Percentiles rank a stretch among this genome's conserved stretches.
These are phyloP conservation scores for Ctenopoma multispine DNA, from an alignment of 2,797 vertebrate species.

Conservation along the genomic window DNA sequence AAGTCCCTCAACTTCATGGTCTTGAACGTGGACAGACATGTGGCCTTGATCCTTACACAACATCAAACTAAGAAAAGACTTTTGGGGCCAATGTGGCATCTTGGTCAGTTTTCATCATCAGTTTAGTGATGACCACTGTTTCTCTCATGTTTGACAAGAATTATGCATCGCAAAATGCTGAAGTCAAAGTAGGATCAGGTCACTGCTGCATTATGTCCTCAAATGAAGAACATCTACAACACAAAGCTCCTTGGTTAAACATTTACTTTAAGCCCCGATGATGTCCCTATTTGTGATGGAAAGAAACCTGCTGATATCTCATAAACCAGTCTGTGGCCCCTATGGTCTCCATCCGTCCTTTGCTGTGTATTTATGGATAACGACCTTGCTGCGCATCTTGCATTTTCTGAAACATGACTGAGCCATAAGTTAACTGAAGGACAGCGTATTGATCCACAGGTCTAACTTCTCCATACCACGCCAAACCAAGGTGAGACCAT, in stretches of 20 bases:
- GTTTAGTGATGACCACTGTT: too few species aligned
- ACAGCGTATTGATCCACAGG: conserved; percentile 57
- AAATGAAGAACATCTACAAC: not conserved
- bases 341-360: conserved; percentile 14
- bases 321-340: conserved; percentile 15
- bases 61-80: too few species aligned
- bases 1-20: too few species aligned
- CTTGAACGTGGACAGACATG: too few species aligned
- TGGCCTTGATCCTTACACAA: too few species aligned
- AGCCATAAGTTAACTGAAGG: conserved; percentile 56
- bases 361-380: conserved; percentile 25
- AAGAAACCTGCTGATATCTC: conserved; percentile 26
- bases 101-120: too few species aligned
- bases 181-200: not conserved
- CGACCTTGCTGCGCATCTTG: not conserved
- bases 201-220: not conserved
- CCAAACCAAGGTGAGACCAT: conserved; percentile 51
- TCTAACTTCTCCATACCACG: conserved; percentile 26
- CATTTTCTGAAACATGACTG: conserved; percentile 37
- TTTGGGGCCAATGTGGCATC: too few species aligned
- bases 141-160: too few species aligned
- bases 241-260: not conserved
- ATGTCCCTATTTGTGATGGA: conserved; percentile 30
- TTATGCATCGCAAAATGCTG: not conserved
- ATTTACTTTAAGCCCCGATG: not conserved